Evolutionary conservation across 2,888 invertebrate genomes (phyloP).

Genomic region (Cetonia aurata): DNA sequence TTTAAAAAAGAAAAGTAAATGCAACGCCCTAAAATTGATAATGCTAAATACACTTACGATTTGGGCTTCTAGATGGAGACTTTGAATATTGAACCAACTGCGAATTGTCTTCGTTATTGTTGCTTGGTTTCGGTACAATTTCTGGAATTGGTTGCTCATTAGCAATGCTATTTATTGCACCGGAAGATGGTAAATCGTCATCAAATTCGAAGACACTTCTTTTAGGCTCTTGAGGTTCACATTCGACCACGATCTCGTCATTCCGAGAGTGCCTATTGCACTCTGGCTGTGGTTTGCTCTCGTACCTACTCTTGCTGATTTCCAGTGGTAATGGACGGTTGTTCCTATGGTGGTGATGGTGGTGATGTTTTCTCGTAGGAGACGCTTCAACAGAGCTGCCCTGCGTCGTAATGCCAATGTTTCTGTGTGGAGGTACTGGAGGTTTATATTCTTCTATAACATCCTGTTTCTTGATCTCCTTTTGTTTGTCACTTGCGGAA

Average conservation of each 20-base stretch:
- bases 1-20: too few species aligned
- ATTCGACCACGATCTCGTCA: constrained; percentile 48
- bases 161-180: constrained; percentile 9
- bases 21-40: too few species aligned
- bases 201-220: constrained; percentile 70
- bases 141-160: constrained; percentile 43
- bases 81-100: constrained; percentile 73
- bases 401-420: constrained; percentile 65
- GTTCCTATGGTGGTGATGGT: constrained; percentile 66
- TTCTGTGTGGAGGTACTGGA: constrained; percentile 90
- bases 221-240: constrained; percentile 49
- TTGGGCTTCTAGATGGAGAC: constrained; percentile 57
- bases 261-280: constrained; percentile 40
- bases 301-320: constrained; percentile 20
- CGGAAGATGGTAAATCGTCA: constrained; percentile 64
- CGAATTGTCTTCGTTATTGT: constrained; percentile 66
- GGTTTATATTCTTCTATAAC: constrained; percentile 80
- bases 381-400: constrained; percentile 47
- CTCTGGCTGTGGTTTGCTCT: constrained; percentile 31
- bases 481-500: constrained; percentile 54
- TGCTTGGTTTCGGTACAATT: constrained; percentile 55
- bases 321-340: constrained; percentile 54
- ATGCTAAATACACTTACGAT: constrained; percentile 51
- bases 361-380: constrained; percentile 63
- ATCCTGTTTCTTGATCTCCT: constrained; percentile 49